Evolutionary conservation across 2,113 vertebrate species (phyloP).

Genomic region (Podarcis muralis): DNA sequence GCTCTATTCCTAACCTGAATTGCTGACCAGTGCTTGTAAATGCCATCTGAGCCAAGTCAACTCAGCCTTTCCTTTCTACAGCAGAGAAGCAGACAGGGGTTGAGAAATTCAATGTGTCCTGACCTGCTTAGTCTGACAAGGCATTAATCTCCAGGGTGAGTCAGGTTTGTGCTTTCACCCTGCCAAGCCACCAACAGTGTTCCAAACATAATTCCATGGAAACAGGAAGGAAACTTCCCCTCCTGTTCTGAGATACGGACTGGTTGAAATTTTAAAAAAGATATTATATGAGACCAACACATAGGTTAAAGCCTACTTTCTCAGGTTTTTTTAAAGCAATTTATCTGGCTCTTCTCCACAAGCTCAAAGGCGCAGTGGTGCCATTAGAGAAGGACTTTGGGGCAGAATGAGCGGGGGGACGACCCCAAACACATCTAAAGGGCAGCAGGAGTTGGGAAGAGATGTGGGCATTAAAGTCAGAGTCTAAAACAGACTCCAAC

Average conservation of each 20-base stretch:
- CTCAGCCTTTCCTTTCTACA: neutral
- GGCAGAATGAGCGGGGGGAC: neutral
- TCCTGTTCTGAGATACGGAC: neutral
- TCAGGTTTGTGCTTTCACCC: constrained; percentile 50
- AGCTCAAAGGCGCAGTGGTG: neutral
- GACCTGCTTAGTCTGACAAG: constrained; percentile 14
- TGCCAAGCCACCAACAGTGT: constrained; percentile 42
- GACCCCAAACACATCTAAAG: neutral
- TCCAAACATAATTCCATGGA: constrained; percentile 26
- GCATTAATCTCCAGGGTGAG: constrained; percentile 48
- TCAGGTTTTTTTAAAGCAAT: neutral
- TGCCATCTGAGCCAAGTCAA: neutral
- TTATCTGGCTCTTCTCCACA: neutral
- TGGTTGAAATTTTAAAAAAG: accelerated
- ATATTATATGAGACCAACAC: too few relatives aligned
- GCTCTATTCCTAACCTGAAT: neutral
- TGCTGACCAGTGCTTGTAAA: neutral
- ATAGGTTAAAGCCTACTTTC: too few relatives aligned
- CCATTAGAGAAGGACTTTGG: neutral
- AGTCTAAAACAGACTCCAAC: neutral
- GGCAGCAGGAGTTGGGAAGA: too few relatives aligned
- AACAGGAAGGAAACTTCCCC: neutral
- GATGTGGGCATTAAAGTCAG: neutral
- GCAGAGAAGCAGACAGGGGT: accelerated
- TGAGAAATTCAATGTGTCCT: neutral